Evolutionary conservation across 2,797 vertebrate genomes (phyloP).

Genomic region (Acropternis orthonyx): DNA sequence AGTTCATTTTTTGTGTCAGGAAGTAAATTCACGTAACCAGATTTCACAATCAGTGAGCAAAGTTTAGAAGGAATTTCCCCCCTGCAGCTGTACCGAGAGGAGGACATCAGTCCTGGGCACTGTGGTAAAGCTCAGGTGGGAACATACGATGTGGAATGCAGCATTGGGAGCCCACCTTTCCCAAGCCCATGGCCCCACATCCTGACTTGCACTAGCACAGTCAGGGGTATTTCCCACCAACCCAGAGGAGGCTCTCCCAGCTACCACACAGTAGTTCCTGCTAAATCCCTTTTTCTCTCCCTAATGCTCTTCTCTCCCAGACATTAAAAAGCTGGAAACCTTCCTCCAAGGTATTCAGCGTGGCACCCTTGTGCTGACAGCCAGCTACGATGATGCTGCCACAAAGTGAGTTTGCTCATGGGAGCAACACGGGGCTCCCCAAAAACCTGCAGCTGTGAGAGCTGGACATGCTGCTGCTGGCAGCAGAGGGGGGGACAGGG

Average conservation of each 20-base stretch:
- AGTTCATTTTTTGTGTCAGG: background rate
- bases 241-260: background rate
- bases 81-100: background rate
- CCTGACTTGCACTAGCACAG: background rate
- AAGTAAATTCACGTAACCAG: background rate
- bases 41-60: background rate
- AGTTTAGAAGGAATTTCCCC: background rate
- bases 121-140: background rate
- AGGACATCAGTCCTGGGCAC: background rate
- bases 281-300: background rate
- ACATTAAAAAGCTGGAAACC: conserved; percentile 51
- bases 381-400: conserved; percentile 84
- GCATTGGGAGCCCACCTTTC: background rate
- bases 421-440: background rate
- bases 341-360: conserved; percentile 78
- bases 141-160: background rate
- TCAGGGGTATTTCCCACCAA: background rate
- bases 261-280: background rate
- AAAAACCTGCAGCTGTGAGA: background rate
- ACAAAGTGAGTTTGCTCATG: conserved; percentile 77
- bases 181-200: background rate
- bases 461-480: background rate
- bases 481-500: background rate
- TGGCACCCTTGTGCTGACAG: conserved; percentile 79
- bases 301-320: conserved; percentile 45